phyloP scores from a whole-genome alignment of 53 echinoderm and acorn worm genomes.

The Patiria pectinifera region DNA sequence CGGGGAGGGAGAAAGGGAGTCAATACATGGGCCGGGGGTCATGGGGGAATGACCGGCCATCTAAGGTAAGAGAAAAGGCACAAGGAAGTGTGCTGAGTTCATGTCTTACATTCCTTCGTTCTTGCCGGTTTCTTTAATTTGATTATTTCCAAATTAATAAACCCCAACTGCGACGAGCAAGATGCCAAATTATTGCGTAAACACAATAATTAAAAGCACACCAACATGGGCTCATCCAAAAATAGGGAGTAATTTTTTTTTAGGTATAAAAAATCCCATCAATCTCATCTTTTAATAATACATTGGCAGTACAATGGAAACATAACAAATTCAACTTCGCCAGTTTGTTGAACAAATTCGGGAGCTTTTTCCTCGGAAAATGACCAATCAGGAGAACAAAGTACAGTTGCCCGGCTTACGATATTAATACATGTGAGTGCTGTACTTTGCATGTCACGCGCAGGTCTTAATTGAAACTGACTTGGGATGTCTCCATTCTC shows the following conservation, averaged over 20 bases:
- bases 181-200: neutral
- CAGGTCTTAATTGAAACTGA: slow-evolving; percentile 7
- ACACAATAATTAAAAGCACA: no score
- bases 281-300: no score
- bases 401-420: neutral
- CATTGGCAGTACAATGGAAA: no score
- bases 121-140: neutral
- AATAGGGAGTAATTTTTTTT: no score
- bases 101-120: neutral
- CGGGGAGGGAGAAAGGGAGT: neutral
- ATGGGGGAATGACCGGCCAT: slow-evolving; percentile 53
- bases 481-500: neutral
- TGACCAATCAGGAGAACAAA: neutral
- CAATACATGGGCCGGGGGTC: slow-evolving; percentile 40
- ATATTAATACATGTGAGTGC: neutral
- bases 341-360: no score
- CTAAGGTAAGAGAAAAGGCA: slow-evolving; percentile 2
- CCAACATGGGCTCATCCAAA: no score
- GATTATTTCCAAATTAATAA: neutral
- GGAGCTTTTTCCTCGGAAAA: no score
- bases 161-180: neutral
- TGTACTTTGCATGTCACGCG: neutral
- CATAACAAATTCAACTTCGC: no score
- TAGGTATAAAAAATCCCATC: no score
- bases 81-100: neutral